phyloP scores from a whole-genome alignment of 2,797 vertebrate species.

The Ceryle rudis region DNA sequence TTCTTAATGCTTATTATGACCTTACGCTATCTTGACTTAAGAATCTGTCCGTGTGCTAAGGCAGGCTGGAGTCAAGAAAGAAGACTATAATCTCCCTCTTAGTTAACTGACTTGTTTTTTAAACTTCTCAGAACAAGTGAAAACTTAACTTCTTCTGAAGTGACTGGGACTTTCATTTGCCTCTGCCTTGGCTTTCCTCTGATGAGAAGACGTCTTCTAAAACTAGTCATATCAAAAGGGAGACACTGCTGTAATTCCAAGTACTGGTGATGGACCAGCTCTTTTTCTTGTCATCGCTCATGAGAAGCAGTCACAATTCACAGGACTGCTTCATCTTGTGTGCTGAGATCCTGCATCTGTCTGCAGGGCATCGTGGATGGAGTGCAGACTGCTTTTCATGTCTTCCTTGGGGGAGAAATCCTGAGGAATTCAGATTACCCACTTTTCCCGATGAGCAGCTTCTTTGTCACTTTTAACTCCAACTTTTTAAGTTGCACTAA shows the following conservation, averaged over 20 bases:
- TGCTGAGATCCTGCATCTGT: neutral
- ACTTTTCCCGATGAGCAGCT: neutral
- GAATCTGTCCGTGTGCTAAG: neutral
- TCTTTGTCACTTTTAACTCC: neutral
- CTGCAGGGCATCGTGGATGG: neutral
- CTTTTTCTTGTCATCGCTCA: neutral
- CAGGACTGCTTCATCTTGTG: neutral
- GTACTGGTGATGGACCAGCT: neutral
- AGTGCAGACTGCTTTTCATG: neutral
- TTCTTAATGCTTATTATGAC: neutral
- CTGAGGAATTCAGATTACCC: neutral
- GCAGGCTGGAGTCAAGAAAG: neutral
- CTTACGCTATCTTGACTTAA: neutral
- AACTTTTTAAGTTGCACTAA: neutral
- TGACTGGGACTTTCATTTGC: neutral
- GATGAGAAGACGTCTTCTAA: neutral
- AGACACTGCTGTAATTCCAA: neutral
- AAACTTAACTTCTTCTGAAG: neutral
- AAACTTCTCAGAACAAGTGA: neutral
- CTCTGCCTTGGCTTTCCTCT: neutral
- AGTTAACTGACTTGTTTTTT: neutral
- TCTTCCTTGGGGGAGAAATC: neutral
- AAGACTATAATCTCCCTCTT: neutral
- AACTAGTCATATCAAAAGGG: neutral
- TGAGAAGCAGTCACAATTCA: neutral